Evolutionary conservation across 37 sponge, comb jelly and placozoan species (phyloP), one percentile per base, ranked within the genome.

Genomic region (Halisarca cf. caerulea): DNA sequence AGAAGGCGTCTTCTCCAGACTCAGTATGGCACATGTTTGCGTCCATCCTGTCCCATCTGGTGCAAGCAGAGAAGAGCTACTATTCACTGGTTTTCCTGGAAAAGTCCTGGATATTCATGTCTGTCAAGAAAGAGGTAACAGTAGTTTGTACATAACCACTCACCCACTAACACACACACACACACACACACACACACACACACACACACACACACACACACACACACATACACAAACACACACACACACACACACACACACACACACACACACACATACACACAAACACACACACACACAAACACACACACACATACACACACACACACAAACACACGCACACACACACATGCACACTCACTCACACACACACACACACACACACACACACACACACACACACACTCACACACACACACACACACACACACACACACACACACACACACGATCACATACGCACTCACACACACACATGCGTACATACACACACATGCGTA

Each of bases 81-180:
- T 74, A 40, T 40, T 36, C 77, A 2, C 44, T 74, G 18, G 32
- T 44, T 18, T 74, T 74, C 25, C 77, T 74, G n/a, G 77, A 74
- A 40, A 37, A 40, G 24, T 74, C 77, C 23, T 74, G 77, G 77
- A 74, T 43, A n/a, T 74, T 74, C 77, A 74, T 36, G 51, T 47
- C 51, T 47, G 51, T 47, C n/a, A 74, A 40, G 42, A 40, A 74
- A 6, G 77, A 40, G 43, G 40, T 37, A 5, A 33, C 5, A n/a
- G 25, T 23, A 25, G 66, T n/a, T 24, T 64, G 66, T 20, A 55
- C 57, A 55, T 17, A 55, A 55, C 17, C 17, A 55, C 17, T 55
- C 17, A 17, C 11, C 57, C 17, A 17, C 11, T 55, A 62, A 30
- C 30, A 62, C 64, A 30, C 15, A 23, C 37, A 27, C 64, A 23